These are phyloP conservation scores for Dromiciops gliroides DNA, from an alignment of 2,113 vertebrate genomes.

Conservation along the genomic window DNA sequence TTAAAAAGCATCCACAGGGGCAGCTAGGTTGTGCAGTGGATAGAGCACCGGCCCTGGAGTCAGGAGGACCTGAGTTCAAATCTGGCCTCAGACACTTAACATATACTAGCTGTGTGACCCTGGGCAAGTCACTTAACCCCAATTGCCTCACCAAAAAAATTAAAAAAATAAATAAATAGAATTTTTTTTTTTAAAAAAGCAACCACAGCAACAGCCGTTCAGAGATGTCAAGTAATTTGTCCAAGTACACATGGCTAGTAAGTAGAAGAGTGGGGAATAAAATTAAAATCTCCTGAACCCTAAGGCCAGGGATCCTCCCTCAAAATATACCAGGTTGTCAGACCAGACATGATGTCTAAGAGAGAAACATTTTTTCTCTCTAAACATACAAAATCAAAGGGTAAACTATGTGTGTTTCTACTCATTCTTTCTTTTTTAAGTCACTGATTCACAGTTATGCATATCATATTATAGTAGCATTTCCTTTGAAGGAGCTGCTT, in stretches of 20 bases:
- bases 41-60: too few relatives aligned
- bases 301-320: neutral
- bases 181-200: too few relatives aligned
- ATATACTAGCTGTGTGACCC: too few relatives aligned
- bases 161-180: too few relatives aligned
- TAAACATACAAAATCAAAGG: neutral
- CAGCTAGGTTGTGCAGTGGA: too few relatives aligned
- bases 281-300: neutral
- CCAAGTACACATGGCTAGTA: neutral
- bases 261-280: neutral
- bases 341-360: neutral
- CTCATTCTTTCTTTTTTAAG: neutral
- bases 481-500: conserved; percentile 39
- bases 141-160: too few relatives aligned
- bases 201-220: neutral
- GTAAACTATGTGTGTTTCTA: neutral
- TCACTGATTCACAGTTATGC: conserved; percentile 39
- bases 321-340: neutral
- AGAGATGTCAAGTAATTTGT: neutral
- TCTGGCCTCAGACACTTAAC: too few relatives aligned
- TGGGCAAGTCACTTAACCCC: too few relatives aligned
- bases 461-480: conserved; percentile 38
- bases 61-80: too few relatives aligned
- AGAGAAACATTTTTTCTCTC: neutral
- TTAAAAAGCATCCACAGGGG: too few relatives aligned